Percentiles rank a stretch among this genome's conserved stretches.
Evolutionary conservation across 2,113 vertebrate species (phyloP).

Genomic region (Alosa alosa): DNA sequence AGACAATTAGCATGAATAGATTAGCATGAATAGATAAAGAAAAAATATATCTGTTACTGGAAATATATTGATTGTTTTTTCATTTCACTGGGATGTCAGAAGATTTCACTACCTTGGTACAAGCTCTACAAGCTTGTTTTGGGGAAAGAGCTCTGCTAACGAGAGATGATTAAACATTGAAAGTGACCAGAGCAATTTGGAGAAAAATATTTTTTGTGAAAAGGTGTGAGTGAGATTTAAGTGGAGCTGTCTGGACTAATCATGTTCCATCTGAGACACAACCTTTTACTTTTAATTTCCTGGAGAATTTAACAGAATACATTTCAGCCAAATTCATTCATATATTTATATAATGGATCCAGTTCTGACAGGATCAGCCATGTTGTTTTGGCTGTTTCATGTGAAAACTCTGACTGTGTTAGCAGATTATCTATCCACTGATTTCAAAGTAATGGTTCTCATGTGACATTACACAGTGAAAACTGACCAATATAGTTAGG

Average conservation of each 20-base stretch:
- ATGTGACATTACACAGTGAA: not conserved
- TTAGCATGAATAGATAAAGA: not conserved
- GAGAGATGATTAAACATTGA: slow-evolving; percentile 1
- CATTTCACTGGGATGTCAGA: not conserved
- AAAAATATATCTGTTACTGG: not conserved
- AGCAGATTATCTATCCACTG: not conserved
- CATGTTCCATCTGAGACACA: not conserved
- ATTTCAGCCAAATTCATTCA: not conserved
- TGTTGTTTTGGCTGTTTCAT: not conserved
- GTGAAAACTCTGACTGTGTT: not conserved
- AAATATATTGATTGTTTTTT: not conserved
- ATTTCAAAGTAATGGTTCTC: not conserved
- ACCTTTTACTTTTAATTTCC: not conserved
- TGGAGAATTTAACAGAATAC: not conserved
- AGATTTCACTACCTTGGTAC: not conserved
- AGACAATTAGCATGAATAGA: not conserved
- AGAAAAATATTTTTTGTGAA: not conserved
- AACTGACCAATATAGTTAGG: not conserved
- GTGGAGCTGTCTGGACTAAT: not conserved
- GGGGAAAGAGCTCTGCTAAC: not conserved
- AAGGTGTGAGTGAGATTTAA: not conserved
- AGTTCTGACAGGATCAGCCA: not conserved
- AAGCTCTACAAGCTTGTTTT: not conserved
- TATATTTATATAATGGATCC: not conserved
- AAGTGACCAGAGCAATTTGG: not conserved